Percentiles rank a stretch among this genome's conserved stretches.
Conservation (phyloP, 2,113 vertebrate species). For the Plecturocebus donacophilus region DNA sequence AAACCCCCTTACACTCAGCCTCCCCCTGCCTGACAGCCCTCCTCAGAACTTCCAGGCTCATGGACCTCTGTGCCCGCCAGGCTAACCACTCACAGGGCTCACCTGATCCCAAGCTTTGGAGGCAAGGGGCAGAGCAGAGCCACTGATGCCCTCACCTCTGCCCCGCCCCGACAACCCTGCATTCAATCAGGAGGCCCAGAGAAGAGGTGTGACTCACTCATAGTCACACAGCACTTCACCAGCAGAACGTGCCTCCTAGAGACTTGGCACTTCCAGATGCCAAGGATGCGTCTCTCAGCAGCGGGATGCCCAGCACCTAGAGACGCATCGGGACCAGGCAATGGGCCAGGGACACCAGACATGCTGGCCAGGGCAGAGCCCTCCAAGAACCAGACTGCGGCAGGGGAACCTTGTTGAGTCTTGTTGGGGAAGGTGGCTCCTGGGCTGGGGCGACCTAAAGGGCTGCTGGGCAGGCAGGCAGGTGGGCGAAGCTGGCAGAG, state of each 20-base stretch:
- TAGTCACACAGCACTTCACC: not conserved
- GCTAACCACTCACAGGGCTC: not conserved
- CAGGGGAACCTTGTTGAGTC: not conserved
- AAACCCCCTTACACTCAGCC: not conserved
- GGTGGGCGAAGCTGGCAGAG: not conserved
- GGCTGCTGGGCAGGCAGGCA: not conserved
- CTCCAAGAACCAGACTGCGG: not conserved
- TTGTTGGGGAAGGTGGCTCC: not conserved
- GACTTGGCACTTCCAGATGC: not conserved
- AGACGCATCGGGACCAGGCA: not conserved
- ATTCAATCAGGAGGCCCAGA: not conserved
- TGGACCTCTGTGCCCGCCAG: not conserved
- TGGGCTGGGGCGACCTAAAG: not conserved
- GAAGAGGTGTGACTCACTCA: not conserved
- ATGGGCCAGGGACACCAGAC: not conserved
- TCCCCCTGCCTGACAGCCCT: not conserved
- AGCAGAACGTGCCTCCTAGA: not conserved
- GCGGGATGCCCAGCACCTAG: not conserved
- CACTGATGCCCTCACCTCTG: not conserved
- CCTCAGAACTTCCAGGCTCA: not conserved
- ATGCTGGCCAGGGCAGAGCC: not conserved
- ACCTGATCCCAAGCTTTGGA: not conserved
- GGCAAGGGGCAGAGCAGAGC: not conserved
- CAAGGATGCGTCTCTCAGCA: not conserved
- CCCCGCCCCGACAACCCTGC: not conserved